Percentiles rank a stretch among this genome's conserved stretches.
phyloP scores from a whole-genome alignment of 2,797 vertebrate species.

The Dermochelys coriacea region DNA sequence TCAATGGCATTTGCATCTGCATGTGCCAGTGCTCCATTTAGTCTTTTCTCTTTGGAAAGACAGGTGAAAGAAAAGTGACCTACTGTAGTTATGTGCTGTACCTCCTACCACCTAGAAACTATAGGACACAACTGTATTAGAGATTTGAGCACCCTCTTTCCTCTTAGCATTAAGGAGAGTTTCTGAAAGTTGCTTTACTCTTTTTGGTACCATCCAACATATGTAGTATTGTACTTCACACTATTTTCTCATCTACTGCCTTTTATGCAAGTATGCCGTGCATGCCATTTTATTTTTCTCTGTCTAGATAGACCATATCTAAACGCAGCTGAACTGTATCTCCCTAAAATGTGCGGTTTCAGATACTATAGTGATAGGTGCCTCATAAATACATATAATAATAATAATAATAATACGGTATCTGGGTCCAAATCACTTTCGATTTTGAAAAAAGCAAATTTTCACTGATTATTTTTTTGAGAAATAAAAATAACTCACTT shows the following conservation, averaged over 20 bases:
- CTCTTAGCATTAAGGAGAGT: neutral
- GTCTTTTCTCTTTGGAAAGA: neutral
- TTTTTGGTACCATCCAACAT: neutral
- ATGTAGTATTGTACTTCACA: neutral
- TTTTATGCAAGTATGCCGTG: neutral
- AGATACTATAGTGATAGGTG: constrained; percentile 13
- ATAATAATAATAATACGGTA: neutral
- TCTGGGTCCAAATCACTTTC: neutral
- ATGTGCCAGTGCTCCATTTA: neutral
- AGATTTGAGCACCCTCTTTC: constrained; percentile 2
- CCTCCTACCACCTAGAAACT: neutral
- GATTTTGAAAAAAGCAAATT: neutral
- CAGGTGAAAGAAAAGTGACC: constrained; percentile 8
- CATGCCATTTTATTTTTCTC: neutral
- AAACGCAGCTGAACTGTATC: constrained; percentile 5
- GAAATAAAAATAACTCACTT: neutral
- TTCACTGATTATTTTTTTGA: neutral
- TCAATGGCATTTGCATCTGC: neutral
- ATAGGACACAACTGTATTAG: neutral
- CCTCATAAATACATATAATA: neutral
- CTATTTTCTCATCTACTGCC: neutral
- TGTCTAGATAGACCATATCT: neutral
- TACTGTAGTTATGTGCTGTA: neutral
- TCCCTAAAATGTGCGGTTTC: neutral
- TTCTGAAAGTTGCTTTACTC: neutral